Conservation (phyloP, 2,888 invertebrate species). For the Entomobrya multifasciata region DNA sequence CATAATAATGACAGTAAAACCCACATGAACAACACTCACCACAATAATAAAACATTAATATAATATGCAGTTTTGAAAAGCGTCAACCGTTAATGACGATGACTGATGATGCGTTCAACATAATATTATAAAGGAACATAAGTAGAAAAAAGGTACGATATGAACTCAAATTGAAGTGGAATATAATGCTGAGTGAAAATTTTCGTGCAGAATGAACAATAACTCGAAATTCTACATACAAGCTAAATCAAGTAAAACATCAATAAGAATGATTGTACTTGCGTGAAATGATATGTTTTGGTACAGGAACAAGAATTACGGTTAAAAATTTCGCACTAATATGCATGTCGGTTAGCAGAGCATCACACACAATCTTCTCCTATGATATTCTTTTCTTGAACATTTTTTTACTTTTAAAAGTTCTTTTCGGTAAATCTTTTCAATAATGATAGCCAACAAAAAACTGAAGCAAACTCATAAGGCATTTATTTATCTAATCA, state of each 20-base stretch:
- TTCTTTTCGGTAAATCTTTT: no score
- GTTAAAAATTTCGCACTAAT: conserved; percentile 7
- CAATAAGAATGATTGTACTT: conserved; percentile 5
- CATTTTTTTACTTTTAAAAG: no score
- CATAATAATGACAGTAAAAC: conserved; percentile 34
- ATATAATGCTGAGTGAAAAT: conserved; percentile 13
- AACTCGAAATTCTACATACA: background rate
- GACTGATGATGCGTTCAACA: conserved; percentile 46
- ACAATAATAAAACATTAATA: conserved; percentile 30
- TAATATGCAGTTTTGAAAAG: conserved; percentile 30
- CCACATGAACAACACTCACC: conserved; percentile 28
- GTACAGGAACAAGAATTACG: conserved; percentile 48
- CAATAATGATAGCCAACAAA: no score
- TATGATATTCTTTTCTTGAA: no score
- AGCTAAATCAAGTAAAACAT: background rate
- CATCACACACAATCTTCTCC: background rate
- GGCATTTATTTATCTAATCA: no score
- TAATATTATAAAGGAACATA: conserved; percentile 10
- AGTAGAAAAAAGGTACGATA: no score
- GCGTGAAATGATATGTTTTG: conserved; percentile 56
- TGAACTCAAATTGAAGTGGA: conserved; percentile 1
- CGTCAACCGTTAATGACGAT: conserved; percentile 35
- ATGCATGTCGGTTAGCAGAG: background rate
- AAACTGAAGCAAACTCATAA: no score
- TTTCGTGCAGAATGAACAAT: background rate